Base-by-base conservation (phyloP, 2,888 invertebrate species). In the Drosophila lutescens region DNA sequence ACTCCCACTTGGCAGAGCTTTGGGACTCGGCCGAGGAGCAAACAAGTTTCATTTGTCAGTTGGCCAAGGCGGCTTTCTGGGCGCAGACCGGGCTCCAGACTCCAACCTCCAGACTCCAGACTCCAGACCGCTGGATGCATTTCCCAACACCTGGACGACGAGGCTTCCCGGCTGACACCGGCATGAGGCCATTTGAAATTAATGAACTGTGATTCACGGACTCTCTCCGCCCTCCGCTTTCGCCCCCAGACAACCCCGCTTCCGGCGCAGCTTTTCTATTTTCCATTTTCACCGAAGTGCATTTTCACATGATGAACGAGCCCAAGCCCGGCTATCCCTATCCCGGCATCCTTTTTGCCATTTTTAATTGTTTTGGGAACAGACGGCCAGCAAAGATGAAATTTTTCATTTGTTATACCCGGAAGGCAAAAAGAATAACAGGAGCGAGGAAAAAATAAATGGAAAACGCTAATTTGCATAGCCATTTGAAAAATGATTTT, bases 361-460 rank as follows among this genome's bases (percentile, higher is more conserved):
- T 62, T 88, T 85, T 81, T 88, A 88, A 85, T 88, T 85, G 87
- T 78, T 85, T 81, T 85, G 85, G 85, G 89, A 77, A 79, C 77
- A 81, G 73, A 47, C 65, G 76, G 66, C 60, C 78, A 77, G 73
- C 59, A 67, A 71, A 68, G 63, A 73, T 74, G 68, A 77, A 76
- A 73, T 76, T 65, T 76, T 76, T 86, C 83, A 83, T 83, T 83
- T 79, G 59, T 86, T 73, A 82, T 70, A 54, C 44, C 32, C 41
- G 13, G 23, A 43, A 46, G 26, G 23, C 6, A 15, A 54, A 46
- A 46, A 51, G 57, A 68, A 61, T 26, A 47, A 17, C 23, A 20
- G 36, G 20, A 49, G 50, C 8, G 26, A 41, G 15, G 41, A 46
- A 32, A 49, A 53, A 56, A 54, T 51, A 20, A 67, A 56, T 68